phyloP scores from a whole-genome alignment of 2,797 vertebrate genomes.

The Chelidonichthys spinosus region DNA sequence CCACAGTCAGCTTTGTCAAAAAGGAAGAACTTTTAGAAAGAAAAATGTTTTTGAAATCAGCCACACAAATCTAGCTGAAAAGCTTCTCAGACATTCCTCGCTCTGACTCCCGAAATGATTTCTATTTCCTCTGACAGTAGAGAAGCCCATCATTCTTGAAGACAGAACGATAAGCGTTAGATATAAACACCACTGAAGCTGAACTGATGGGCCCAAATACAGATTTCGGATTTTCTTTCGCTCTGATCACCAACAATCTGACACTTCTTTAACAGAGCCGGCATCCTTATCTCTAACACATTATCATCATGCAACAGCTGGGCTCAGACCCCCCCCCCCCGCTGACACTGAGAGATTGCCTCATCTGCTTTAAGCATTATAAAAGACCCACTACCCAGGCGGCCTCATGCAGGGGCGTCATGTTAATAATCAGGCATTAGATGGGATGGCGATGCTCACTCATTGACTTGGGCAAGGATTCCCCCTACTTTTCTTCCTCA shows the following conservation, averaged over 20 bases:
- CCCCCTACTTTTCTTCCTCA: conserved; percentile 37
- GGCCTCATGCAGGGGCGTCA: conserved; percentile 38
- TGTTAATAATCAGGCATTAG: conserved; percentile 71
- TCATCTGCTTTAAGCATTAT: conserved; percentile 69
- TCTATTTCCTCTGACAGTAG: conserved; percentile 40
- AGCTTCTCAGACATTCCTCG: conserved; percentile 44
- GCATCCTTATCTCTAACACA: conserved; percentile 35
- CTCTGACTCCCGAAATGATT: conserved; percentile 39
- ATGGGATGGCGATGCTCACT: conserved; percentile 52
- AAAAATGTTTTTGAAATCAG: conserved; percentile 24
- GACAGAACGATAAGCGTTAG: conserved; percentile 55
- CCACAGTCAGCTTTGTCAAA: conserved; percentile 45
- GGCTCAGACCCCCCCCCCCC: conserved; percentile 51
- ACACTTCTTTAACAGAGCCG: neutral
- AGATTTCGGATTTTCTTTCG: conserved; percentile 22
- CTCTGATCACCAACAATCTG: conserved; percentile 30
- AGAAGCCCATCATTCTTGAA: conserved; percentile 48
- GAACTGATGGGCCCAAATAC: conserved; percentile 39
- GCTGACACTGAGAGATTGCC: conserved; percentile 67
- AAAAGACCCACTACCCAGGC: conserved; percentile 40
- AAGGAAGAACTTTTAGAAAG: conserved; percentile 33
- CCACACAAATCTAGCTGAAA: conserved; percentile 18
- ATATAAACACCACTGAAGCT: conserved; percentile 36
- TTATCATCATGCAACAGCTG: conserved; percentile 62
- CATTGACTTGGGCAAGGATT: conserved; percentile 31